Base-by-base conservation (phyloP, 92 coral and sea anemone genomes). In the Parazoanthus swiftii region DNA sequence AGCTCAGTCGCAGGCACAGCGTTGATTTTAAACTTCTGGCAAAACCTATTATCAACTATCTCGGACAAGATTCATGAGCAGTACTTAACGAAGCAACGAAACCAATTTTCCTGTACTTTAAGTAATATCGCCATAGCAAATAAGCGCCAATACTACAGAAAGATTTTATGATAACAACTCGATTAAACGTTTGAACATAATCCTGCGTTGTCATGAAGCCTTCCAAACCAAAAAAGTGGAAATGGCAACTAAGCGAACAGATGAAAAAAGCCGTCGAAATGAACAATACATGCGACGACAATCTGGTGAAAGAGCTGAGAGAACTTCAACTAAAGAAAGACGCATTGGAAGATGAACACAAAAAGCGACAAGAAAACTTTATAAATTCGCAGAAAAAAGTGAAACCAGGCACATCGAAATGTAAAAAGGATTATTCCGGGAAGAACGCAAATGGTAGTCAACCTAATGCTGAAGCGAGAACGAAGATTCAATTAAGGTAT, bases 261-360 rank as follows among this genome's bases (percentile, higher is more conserved):
- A 78, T 78, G 82, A 78, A 78, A 78, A 44, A 21, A 48, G 82
- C 82, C 14, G 48, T 78, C 38, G 51, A 46, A 54, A 46, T 10
- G n/a, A 78, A 78, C 63, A 78, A 48, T 7, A 21, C 36, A 1
- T 78, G 82, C 11, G 33, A 51, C 3, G 82, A 43, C 35, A 78
- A 23, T 13, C 82, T 78, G 11, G 82, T 48, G 59, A 78, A 26
- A 29, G 82, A 78, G 33, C 59, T 78, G 20, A n/a, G 51, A 9
- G 59, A 78, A 15, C 65, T 78, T 44, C 82, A 42, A 9, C 14
- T 44, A 8, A 78, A 44, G 82, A 78, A 78, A 46, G 56, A 46
- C 0, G 82, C 35, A 48, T 20, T 44, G 21, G 37, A 6, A 2
- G 59, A 46, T 78, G 82, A 78, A 42, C 33, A 43, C 18, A 78